Conservation (phyloP, 92 coral and sea anemone species). For the Palythoa heliodiscus region DNA sequence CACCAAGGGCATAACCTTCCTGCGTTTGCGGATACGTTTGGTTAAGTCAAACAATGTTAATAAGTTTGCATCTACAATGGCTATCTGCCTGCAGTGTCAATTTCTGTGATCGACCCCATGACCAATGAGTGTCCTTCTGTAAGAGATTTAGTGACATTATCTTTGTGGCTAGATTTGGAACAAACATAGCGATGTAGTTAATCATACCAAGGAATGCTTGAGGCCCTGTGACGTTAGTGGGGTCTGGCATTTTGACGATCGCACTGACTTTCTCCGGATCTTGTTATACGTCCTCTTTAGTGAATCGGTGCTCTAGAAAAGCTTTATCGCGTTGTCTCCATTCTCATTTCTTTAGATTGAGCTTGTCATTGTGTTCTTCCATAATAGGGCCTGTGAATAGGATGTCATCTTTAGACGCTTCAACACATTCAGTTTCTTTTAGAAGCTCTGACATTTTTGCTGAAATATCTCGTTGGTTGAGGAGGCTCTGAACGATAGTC, state of each 20-base stretch:
- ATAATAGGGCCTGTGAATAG: slow-evolving; percentile 18
- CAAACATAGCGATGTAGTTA: slow-evolving; percentile 45
- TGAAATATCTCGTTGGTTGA: slow-evolving; percentile 43
- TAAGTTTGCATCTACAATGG: neutral
- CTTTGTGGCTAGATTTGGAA: slow-evolving; percentile 46
- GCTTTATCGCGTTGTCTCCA: slow-evolving; percentile 8
- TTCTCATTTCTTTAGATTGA: slow-evolving; percentile 33
- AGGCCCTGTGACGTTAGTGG: slow-evolving; percentile 37
- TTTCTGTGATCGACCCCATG: slow-evolving; percentile 41
- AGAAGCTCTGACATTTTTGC: slow-evolving; percentile 5
- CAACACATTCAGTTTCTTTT: neutral
- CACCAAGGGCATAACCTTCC: slow-evolving; percentile 55
- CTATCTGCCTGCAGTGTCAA: neutral
- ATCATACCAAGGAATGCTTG: slow-evolving; percentile 42
- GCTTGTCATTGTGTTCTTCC: slow-evolving; percentile 23
- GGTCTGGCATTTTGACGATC: slow-evolving; percentile 35
- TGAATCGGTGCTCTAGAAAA: slow-evolving; percentile 23
- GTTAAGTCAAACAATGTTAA: slow-evolving; percentile 28
- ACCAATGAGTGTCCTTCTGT: slow-evolving; percentile 41
- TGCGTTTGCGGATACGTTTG: slow-evolving; percentile 52
- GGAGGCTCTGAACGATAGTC: slow-evolving; percentile 27
- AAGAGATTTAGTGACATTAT: slow-evolving; percentile 45
- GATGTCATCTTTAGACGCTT: slow-evolving; percentile 38
- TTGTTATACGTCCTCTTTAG: slow-evolving; percentile 11
- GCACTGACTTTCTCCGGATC: neutral